Conservation (phyloP, 2,113 vertebrate genomes). For the Pseudorasbora parva region DNA sequence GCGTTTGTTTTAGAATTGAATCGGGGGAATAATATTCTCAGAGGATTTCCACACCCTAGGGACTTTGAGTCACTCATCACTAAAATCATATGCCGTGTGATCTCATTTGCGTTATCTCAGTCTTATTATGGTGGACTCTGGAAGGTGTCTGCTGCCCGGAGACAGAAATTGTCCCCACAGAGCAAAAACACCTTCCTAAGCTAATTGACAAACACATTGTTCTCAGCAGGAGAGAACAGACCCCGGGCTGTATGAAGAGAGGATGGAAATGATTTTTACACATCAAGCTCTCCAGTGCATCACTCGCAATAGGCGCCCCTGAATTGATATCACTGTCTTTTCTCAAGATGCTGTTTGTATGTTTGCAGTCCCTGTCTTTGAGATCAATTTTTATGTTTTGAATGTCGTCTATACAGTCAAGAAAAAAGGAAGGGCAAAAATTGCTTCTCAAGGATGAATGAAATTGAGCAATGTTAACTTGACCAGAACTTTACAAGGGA, state of each 20-base stretch:
- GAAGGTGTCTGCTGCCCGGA: constrained; percentile 40
- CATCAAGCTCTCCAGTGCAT: constrained; percentile 23
- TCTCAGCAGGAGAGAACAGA: constrained; percentile 50
- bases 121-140: constrained; percentile 35
- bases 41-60: constrained; percentile 13
- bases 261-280: constrained; percentile 40
- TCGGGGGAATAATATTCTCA: not conserved
- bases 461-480: constrained; percentile 19
- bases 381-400: constrained; percentile 21
- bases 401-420: not conserved
- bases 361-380: constrained; percentile 6
- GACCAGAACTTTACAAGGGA: constrained; percentile 4
- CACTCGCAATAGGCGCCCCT: constrained; percentile 1
- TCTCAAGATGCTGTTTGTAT: constrained; percentile 30
- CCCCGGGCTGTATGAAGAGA: constrained; percentile 31
- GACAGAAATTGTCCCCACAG: constrained; percentile 33
- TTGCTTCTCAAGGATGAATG: not conserved
- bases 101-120: constrained; percentile 36
- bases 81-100: constrained; percentile 6
- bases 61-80: constrained; percentile 32
- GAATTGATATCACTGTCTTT: constrained; percentile 28
- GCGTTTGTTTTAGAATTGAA: not conserved
- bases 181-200: constrained; percentile 52
- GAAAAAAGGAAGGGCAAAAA: constrained; percentile 5
- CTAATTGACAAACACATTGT: constrained; percentile 58